Evolutionary conservation across 2,797 vertebrate genomes (phyloP).

Genomic region (Notoglanidium macrostoma): DNA sequence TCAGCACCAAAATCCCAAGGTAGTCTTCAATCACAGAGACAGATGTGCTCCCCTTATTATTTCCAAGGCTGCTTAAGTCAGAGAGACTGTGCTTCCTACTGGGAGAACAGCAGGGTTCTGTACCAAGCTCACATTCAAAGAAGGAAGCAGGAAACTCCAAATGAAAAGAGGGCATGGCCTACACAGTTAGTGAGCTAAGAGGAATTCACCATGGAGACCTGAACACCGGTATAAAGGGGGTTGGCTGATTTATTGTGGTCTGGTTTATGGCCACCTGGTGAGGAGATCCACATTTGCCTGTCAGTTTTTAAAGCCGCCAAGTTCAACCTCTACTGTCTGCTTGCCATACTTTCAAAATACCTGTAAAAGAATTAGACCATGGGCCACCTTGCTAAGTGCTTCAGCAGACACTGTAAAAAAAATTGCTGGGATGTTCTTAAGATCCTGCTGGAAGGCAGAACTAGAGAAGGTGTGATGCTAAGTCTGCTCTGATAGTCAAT

Average conservation of each 20-base stretch:
- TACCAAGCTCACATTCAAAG: slow-evolving; percentile 29
- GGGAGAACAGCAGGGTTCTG: slow-evolving; percentile 21
- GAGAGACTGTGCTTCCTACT: slow-evolving; percentile 3
- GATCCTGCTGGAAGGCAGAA: slow-evolving; percentile 1
- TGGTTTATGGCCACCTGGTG: slow-evolving; percentile 35
- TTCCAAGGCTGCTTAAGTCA: slow-evolving; percentile 6
- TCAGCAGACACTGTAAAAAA: slow-evolving; percentile 48
- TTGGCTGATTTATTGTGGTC: slow-evolving; percentile 49
- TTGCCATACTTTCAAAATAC: slow-evolving; percentile 41
- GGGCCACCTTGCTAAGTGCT: slow-evolving; percentile 36
- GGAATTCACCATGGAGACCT: slow-evolving; percentile 47
- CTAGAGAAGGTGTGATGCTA: slow-evolving; percentile 20
- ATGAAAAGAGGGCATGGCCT: slow-evolving; percentile 17
- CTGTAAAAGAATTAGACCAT: slow-evolving; percentile 49
- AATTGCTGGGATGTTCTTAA: slow-evolving; percentile 8
- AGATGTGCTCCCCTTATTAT: slow-evolving; percentile 21
- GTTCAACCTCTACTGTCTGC: slow-evolving; percentile 7
- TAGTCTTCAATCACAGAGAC: slow-evolving; percentile 26
- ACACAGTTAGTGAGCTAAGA: slow-evolving; percentile 25
- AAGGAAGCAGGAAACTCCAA: slow-evolving; percentile 28
- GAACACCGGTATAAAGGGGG: slow-evolving; percentile 29
- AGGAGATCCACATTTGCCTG: slow-evolving; percentile 35
- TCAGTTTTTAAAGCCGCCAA: slow-evolving; percentile 41
- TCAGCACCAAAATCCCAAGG: slow-evolving; percentile 7
- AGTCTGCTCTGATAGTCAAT: background rate